These are phyloP conservation scores for Bergia sp. DNA, from an alignment of 92 coral and sea anemone species.

Conservation along the genomic window DNA sequence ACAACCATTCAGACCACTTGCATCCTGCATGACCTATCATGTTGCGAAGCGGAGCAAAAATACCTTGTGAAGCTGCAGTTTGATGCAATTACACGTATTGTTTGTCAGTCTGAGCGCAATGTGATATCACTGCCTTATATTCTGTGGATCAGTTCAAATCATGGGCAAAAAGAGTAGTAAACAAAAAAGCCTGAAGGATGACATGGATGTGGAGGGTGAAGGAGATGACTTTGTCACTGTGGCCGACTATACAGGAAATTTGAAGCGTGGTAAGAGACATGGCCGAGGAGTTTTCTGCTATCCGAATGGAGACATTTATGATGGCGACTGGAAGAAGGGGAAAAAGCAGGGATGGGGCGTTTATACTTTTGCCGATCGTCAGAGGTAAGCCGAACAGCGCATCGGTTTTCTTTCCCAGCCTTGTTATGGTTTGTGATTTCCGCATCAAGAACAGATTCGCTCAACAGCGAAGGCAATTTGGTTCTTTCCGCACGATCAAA, in stretches of 20 bases:
- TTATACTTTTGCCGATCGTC: slow-evolving; percentile 78
- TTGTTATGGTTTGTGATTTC: slow-evolving; percentile 18
- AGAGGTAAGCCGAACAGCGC: slow-evolving; percentile 56
- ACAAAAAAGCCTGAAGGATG: slow-evolving; percentile 32
- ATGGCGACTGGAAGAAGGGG: slow-evolving; percentile 96
- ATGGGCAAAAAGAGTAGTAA: slow-evolving; percentile 41
- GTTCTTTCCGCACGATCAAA: slow-evolving; percentile 10
- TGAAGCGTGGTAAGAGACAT: slow-evolving; percentile 77
- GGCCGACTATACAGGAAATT: slow-evolving; percentile 72
- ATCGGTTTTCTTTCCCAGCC: background rate
- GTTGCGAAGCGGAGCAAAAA: background rate
- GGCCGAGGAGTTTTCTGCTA: slow-evolving; percentile 90
- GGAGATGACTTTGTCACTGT: slow-evolving; percentile 69
- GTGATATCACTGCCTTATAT: slow-evolving; percentile 10
- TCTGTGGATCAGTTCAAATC: background rate
- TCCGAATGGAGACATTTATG: slow-evolving; percentile 94
- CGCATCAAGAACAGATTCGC: slow-evolving; percentile 3
- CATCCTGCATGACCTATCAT: slow-evolving; percentile 5
- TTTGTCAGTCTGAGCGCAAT: background rate
- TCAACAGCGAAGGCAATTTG: background rate
- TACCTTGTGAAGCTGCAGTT: background rate
- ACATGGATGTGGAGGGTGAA: slow-evolving; percentile 53
- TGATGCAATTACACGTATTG: background rate
- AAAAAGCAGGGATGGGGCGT: slow-evolving; percentile 85
- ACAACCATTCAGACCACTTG: background rate